Conservation (phyloP, 2,888 invertebrate species). For the Eulithis prunata region DNA sequence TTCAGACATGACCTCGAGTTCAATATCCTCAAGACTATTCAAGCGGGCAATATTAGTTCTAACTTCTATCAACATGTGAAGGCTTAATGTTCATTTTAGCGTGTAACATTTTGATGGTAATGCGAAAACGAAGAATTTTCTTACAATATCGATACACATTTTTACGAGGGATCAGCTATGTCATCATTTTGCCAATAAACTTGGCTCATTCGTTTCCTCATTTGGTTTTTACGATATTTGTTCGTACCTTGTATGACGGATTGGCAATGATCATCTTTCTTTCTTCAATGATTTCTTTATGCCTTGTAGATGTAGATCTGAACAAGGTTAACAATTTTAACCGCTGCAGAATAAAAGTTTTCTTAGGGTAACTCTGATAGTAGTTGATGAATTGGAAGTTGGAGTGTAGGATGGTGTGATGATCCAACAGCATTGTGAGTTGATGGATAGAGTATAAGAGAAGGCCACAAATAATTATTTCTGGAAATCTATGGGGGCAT, state of each 20-base stretch:
- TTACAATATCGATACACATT: conserved; percentile 30
- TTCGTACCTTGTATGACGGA: conserved; percentile 15
- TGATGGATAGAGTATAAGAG: too few relatives aligned
- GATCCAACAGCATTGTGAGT: too few relatives aligned
- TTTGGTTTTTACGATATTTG: conserved; percentile 28
- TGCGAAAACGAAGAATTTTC: conserved; percentile 18
- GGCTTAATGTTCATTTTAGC: conserved; percentile 14
- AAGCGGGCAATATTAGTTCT: conserved; percentile 8
- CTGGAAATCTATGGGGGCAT: too few relatives aligned
- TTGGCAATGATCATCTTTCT: conserved; percentile 16
- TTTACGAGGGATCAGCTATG: conserved; percentile 33
- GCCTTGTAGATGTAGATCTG: too few relatives aligned
- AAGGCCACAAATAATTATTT: too few relatives aligned
- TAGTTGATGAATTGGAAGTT: too few relatives aligned
- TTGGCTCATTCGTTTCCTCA: conserved; percentile 27
- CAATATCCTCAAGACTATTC: neutral
- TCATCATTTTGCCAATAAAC: conserved; percentile 30
- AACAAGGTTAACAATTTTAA: too few relatives aligned
- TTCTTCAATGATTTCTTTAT: neutral
- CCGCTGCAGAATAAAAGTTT: too few relatives aligned
- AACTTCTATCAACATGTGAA: conserved; percentile 17
- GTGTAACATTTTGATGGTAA: conserved; percentile 9
- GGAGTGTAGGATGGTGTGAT: too few relatives aligned
- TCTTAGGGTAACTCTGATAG: too few relatives aligned
- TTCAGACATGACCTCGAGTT: neutral